Conservation (phyloP, 2,888 invertebrate species). For the Digitonthophagus gazella region DNA sequence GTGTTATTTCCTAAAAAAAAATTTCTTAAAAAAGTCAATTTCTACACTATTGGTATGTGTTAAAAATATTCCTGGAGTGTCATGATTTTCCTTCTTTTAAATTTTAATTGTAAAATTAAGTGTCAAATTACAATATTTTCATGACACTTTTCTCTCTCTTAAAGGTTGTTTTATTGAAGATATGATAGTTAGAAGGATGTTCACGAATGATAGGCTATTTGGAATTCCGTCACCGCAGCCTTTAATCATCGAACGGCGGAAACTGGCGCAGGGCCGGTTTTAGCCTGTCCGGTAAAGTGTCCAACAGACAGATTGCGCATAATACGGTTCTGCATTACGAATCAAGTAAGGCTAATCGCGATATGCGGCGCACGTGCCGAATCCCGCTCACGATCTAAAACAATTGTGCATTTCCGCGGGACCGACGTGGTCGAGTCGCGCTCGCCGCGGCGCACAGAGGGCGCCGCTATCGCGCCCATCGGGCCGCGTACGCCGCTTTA, state of each 20-base stretch:
- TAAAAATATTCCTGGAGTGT: too few species aligned
- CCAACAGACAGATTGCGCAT: background rate
- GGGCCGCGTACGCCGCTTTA: slow-evolving; percentile 17
- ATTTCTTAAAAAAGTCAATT: too few species aligned
- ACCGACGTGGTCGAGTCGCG: background rate
- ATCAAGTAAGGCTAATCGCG: slow-evolving; percentile 23
- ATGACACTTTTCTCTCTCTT: too few species aligned
- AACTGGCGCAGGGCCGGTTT: background rate
- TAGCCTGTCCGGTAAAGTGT: background rate
- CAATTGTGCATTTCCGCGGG: slow-evolving; percentile 25
- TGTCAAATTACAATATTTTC: too few species aligned
- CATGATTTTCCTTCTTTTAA: too few species aligned
- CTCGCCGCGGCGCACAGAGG: background rate
- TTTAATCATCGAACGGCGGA: background rate
- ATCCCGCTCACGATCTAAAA: slow-evolving; percentile 27
- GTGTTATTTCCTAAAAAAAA: too few species aligned
- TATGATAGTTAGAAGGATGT: too few species aligned
- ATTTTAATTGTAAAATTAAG: too few species aligned
- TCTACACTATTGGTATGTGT: too few species aligned
- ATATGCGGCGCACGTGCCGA: slow-evolving; percentile 26
- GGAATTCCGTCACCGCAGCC: background rate
- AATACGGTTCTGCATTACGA: slow-evolving; percentile 7
- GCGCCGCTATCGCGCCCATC: slow-evolving; percentile 13
- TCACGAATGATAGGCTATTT: background rate
- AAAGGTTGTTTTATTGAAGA: too few species aligned